Base-by-base conservation (phyloP, 2,888 invertebrate genomes). In the Brachycybe producta region DNA sequence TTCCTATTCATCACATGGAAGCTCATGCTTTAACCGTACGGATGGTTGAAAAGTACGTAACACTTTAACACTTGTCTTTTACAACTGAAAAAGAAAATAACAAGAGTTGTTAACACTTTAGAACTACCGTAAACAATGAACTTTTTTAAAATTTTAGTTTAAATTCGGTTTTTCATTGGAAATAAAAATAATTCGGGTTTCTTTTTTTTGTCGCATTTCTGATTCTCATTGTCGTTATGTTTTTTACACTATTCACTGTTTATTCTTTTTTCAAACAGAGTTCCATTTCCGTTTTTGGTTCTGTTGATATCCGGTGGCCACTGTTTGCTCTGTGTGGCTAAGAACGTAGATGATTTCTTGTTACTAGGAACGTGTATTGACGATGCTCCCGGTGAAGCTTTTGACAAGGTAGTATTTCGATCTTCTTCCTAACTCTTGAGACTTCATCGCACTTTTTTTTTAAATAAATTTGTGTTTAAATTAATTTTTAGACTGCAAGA, bases 1-100 rank as follows among this genome's bases (percentile, higher is more conserved):
- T 98, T 64, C 92, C 97, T 0, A 81, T 98, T 52, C 97, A 98
- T 72, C 98, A 98, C 61, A 98, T 98, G 98, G 84, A 95, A 73
- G 97, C 98, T 1, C 98, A 98, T 73, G 92, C 97, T 3, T 70
- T 98, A 51, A 85, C 85, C 15, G 81, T 79, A 21, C 75, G 94
- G 64, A 80, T 94, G 78, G 71, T 74, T 17, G 65, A 78, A 51
- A 69, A 65, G 76, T 76, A 65, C 56, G 57, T n/a, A n/a, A n/a
- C n/a, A n/a, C n/a, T n/a, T n/a, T n/a, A n/a, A n/a, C n/a, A n/a
- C n/a, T n/a, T n/a, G n/a, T n/a, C n/a, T n/a, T n/a, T n/a, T n/a
- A n/a, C n/a, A n/a, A n/a, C n/a, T n/a, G n/a, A n/a, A n/a, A n/a
- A n/a, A n/a, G n/a, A n/a, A n/a, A n/a, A n/a, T n/a, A n/a, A n/a